These are phyloP conservation scores for Chroicocephalus ridibundus DNA, from an alignment of 2,113 vertebrate species.

Conservation along the genomic window DNA sequence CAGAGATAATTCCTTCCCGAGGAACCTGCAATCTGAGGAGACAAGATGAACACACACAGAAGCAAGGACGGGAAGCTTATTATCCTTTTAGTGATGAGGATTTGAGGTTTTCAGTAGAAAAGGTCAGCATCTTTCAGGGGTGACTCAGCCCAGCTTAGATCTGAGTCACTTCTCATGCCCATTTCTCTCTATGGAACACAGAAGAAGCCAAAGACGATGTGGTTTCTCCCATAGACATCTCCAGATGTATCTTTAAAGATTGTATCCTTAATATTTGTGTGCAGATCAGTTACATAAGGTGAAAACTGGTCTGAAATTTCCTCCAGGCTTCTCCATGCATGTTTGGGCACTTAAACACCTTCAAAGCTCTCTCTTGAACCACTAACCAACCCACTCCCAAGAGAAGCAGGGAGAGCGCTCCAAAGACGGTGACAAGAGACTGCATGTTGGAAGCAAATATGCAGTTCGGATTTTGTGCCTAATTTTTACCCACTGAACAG, in stretches of 20 bases:
- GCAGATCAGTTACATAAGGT: neutral
- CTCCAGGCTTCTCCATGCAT: neutral
- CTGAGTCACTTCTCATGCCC: conserved; percentile 28
- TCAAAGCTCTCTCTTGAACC: neutral
- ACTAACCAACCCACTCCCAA: neutral
- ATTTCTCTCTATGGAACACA: neutral
- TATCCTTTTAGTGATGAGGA: neutral
- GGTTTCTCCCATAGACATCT: neutral
- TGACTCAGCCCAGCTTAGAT: conserved; percentile 45
- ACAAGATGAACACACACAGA: neutral
- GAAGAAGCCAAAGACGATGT: neutral
- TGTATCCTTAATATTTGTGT: neutral
- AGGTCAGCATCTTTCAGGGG: conserved; percentile 12
- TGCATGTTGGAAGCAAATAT: neutral
- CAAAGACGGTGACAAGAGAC: neutral
- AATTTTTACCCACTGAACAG: neutral
- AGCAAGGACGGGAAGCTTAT: neutral
- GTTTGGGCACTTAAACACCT: neutral
- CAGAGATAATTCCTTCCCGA: conserved; percentile 4
- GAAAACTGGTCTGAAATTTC: neutral
- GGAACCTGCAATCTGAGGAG: neutral
- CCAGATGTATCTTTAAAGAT: neutral
- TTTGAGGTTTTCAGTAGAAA: conserved; percentile 18
- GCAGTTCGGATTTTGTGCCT: neutral
- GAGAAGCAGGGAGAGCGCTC: neutral